phyloP scores from a whole-genome alignment of 2,113 vertebrate species.

The Dendrocopos noguchii region DNA sequence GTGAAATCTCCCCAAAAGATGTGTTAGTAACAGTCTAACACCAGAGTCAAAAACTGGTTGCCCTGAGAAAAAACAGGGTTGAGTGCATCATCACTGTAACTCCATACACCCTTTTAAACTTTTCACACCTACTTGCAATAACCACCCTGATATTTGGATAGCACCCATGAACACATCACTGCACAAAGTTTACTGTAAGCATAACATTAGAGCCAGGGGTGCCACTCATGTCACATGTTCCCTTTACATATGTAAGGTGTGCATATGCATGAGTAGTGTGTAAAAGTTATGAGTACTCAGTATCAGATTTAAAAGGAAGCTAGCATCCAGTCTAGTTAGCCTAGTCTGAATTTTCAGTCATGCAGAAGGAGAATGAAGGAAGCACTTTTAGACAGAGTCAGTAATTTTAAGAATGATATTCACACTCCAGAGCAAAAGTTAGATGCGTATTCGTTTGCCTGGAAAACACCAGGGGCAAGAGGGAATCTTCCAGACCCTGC shows the following conservation, averaged over 20 bases:
- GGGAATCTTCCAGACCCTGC: background rate
- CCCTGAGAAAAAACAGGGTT: background rate
- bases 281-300: background rate
- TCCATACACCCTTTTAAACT: background rate
- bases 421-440: background rate
- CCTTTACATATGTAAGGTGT: background rate
- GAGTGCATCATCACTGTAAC: background rate
- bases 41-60: background rate
- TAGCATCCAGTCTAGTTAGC: background rate
- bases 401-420: background rate
- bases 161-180: background rate
- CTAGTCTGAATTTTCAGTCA: background rate
- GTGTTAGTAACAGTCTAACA: background rate
- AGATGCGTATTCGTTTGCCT: background rate
- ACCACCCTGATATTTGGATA: background rate
- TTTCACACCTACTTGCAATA: background rate
- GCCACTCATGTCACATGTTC: background rate
- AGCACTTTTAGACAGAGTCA: background rate
- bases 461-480: conserved; percentile 4
- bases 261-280: fast-evolving
- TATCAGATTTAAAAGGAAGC: background rate
- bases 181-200: background rate
- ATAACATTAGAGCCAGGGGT: background rate
- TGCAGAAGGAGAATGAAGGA: background rate
- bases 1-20: background rate